These are phyloP conservation scores for Pachyramphus minor DNA, from an alignment of 2,113 vertebrate genomes.

Conservation along the genomic window DNA sequence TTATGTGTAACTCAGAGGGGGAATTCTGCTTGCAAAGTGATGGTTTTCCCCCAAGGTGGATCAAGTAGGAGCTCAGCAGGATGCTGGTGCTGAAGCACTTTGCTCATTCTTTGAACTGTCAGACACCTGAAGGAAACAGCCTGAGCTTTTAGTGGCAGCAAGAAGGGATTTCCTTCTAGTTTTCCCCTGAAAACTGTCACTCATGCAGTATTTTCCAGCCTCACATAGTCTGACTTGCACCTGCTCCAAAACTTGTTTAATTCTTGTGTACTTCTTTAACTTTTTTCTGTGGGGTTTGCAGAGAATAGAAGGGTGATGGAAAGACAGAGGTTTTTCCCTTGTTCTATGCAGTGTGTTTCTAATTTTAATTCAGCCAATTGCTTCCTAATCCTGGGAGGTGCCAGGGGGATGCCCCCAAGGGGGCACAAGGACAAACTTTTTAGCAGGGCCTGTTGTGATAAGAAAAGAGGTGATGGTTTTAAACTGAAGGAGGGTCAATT, in stretches of 20 bases:
- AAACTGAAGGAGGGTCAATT: not conserved
- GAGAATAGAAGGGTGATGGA: not conserved
- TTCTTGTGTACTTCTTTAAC: not conserved
- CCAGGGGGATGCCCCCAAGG: not conserved
- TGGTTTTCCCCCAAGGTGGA: not conserved
- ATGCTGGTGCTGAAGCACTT: not conserved
- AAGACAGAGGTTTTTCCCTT: not conserved
- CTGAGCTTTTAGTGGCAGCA: not conserved
- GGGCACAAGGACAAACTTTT: not conserved
- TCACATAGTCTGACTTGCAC: fast-evolving
- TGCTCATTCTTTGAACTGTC: not conserved
- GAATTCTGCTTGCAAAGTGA: not conserved
- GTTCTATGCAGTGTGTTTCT: fast-evolving
- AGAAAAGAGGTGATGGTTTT: not conserved
- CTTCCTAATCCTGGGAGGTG: not conserved
- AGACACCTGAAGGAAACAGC: not conserved
- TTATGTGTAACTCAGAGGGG: not conserved
- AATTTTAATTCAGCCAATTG: not conserved
- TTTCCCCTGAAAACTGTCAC: not conserved
- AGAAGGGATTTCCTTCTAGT: not conserved
- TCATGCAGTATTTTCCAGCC: not conserved
- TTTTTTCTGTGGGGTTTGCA: not conserved
- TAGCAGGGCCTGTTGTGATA: no score
- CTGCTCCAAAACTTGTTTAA: not conserved
- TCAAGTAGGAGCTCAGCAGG: not conserved